Base-by-base conservation (phyloP, 53 echinoderm and acorn worm genomes). In the Stichopus horrens region DNA sequence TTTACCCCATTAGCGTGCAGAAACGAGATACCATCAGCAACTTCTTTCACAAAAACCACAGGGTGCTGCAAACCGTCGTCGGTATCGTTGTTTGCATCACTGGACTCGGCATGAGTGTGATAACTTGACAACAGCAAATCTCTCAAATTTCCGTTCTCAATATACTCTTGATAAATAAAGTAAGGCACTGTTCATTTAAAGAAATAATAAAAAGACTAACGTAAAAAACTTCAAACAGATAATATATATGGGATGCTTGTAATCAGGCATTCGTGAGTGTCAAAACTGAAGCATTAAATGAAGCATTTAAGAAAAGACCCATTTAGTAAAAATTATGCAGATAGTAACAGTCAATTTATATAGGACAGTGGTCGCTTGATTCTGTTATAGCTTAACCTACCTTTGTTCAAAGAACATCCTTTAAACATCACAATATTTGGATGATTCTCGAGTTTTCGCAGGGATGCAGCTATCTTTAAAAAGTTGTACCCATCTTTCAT, bases 401-500 rank as follows among this genome's bases (percentile, higher is more conserved):
- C 81, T 81, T 81, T 57, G 7, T 81, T 57, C 9, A 58, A 20
- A 6, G 81, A 81, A 57, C 52, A 57, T 13, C 81, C 81, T 5
- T 56, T 56, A 20, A 52, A 81, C 7, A 21, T 57, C 58, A 81
- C 81, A 21, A 81, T 54, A 22, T 81, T 81, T 19, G 18, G 21
- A n/a, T 81, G 81, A 22, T 57, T 55, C 7, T 56, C 57, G 20
- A 81, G 81, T 21, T 23, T 21, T 13, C 81, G 58, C 6, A 81
- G 81, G 21, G 21, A 8, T 21, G 56, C 20, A 7, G 81, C 81
- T 8, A 81, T 19, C 21, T 22, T 81, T 58, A 81, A 81, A 21
- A 81, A 81, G 81, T 56, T 81, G 18, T 55, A 81, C 5, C 57
- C 81, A 53, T 81, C 81, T 58, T 81, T 81, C 81, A 56, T 81